Conservation (phyloP, 2,888 invertebrate genomes). For the Tetrapedia diversipes region DNA sequence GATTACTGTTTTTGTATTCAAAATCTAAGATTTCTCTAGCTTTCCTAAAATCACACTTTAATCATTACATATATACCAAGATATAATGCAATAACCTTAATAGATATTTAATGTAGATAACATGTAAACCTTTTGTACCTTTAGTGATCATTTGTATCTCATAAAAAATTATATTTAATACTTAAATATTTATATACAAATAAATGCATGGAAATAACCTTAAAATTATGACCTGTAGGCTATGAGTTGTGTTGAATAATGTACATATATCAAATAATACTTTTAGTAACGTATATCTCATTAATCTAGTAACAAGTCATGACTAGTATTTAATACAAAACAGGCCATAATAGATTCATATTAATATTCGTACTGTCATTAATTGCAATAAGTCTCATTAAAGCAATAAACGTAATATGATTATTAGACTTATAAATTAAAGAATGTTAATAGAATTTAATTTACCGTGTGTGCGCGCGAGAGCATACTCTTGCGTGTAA, state of each 20-base stretch:
- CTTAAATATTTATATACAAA: conserved; percentile 3
- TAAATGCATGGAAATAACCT: conserved; percentile 38
- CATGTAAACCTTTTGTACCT: conserved; percentile 27
- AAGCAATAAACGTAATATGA: conserved; percentile 45
- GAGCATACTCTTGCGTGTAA: background rate
- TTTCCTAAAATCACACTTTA: conserved; percentile 40
- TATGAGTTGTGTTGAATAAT: conserved; percentile 56
- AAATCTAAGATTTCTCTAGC: conserved; percentile 38
- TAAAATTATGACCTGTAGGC: conserved; percentile 53
- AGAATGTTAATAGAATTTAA: conserved; percentile 29
- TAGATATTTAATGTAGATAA: conserved; percentile 44
- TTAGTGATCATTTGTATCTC: conserved; percentile 13
- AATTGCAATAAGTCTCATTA: conserved; percentile 36
- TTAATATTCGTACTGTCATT: conserved; percentile 52
- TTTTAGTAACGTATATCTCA: conserved; percentile 34
- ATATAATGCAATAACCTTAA: conserved; percentile 32
- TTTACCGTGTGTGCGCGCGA: background rate
- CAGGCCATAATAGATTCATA: conserved; percentile 50
- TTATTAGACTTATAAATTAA: conserved; percentile 37
- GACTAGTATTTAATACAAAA: conserved; percentile 55
- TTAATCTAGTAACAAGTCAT: conserved; percentile 38
- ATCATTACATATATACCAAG: conserved; percentile 29
- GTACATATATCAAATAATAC: conserved; percentile 25
- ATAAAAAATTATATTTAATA: conserved; percentile 38
- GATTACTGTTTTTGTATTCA: conserved; percentile 25